Conservation (phyloP, 2,797 vertebrate genomes). For the Tokudaia muenninki region DNA sequence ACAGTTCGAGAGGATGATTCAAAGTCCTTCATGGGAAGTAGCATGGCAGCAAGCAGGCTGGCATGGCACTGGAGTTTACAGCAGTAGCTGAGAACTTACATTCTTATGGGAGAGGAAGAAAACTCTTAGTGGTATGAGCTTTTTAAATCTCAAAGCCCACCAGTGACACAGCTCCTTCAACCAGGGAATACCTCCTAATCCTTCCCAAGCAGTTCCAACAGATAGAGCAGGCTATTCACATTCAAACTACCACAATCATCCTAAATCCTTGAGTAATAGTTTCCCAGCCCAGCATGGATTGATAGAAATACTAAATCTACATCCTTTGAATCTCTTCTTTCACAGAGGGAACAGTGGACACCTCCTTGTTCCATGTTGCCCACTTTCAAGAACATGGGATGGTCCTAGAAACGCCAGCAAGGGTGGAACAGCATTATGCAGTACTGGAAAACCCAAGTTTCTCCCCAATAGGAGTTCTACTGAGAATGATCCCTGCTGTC, state of each 20-base stretch:
- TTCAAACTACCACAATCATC: neutral
- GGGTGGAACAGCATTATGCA: neutral
- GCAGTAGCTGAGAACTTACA: neutral
- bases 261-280: neutral
- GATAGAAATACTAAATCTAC: neutral
- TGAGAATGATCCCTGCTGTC: slow-evolving; percentile 25
- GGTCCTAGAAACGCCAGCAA: slow-evolving; percentile 40
- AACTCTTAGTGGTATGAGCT: neutral
- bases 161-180: neutral
- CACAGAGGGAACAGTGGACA: neutral
- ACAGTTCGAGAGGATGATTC: neutral
- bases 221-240: neutral
- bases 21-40: neutral
- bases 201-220: neutral
- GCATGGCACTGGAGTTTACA: neutral
- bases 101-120: neutral
- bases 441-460: slow-evolving; percentile 77
- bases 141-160: neutral
- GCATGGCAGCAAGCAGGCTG: neutral
- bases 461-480: slow-evolving; percentile 72
- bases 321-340: slow-evolving; percentile 20
- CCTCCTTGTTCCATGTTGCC: slow-evolving; percentile 28
- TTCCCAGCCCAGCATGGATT: neutral
- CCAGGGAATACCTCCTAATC: neutral
- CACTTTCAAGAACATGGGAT: slow-evolving; percentile 71